These are phyloP conservation scores for Caenorhabditis drosophilae DNA, from an alignment of 2,888 invertebrate species.

Conservation along the genomic window DNA sequence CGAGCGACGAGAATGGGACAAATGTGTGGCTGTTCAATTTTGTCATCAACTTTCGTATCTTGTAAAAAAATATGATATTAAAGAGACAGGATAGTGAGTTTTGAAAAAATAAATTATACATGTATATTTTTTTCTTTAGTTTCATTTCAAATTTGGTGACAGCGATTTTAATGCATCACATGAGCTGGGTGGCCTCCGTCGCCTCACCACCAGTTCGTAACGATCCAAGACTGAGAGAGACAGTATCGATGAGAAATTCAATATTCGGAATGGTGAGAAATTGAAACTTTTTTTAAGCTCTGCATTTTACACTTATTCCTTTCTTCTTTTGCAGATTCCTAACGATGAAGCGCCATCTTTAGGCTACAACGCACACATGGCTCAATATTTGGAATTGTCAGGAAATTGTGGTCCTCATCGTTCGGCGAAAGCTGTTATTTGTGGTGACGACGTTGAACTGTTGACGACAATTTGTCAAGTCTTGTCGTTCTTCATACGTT, in stretches of 20 bases:
- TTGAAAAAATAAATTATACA: background rate
- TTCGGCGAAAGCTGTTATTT: constrained; percentile 79
- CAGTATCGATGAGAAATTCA: constrained; percentile 9
- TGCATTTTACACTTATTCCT: too few species aligned
- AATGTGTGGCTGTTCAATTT: constrained; percentile 45
- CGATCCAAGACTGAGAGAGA: constrained; percentile 1
- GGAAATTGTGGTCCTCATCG: constrained; percentile 81
- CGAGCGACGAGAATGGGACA: constrained; percentile 35
- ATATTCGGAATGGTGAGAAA: constrained; percentile 53
- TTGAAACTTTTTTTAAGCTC: too few species aligned
- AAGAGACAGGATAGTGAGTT: constrained; percentile 60
- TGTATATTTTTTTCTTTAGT: constrained; percentile 36
- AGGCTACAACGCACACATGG: constrained; percentile 88
- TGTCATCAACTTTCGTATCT: constrained; percentile 54
- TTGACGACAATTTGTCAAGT: constrained; percentile 76
- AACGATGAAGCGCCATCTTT: constrained; percentile 30
- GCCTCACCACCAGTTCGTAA: constrained; percentile 51
- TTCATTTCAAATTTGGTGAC: constrained; percentile 63
- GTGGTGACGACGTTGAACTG: constrained; percentile 75
- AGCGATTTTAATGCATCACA: constrained; percentile 64
- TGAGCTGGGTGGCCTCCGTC: constrained; percentile 66
- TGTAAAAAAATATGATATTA: constrained; percentile 50
- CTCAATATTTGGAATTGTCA: constrained; percentile 77
- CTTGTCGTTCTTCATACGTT: constrained; percentile 86
- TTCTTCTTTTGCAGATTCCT: too few species aligned